A percentile compares a stretch with the other conserved stretches of the same genome.
These are phyloP conservation scores for Agrochola circellaris DNA, from an alignment of 2,888 invertebrate genomes.

Conservation along the genomic window DNA sequence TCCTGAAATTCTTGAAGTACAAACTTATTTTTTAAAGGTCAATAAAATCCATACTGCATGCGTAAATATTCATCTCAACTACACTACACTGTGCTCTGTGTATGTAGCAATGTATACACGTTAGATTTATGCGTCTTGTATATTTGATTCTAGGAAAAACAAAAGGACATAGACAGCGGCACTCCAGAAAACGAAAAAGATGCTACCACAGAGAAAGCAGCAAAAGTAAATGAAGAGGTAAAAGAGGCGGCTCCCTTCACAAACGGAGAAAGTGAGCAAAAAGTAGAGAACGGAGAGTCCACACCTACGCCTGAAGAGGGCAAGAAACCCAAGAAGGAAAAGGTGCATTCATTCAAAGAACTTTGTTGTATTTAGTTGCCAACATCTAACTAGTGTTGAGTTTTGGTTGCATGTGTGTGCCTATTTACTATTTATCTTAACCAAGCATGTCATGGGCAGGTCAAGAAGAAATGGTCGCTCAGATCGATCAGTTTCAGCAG, in stretches of 20 bases:
- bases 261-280: conserved; percentile 86
- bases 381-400: conserved; percentile 54
- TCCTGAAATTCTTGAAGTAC: not conserved
- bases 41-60: not conserved
- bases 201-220: conserved; percentile 92
- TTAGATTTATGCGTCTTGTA: conserved; percentile 8
- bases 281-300: conserved; percentile 83
- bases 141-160: conserved; percentile 89
- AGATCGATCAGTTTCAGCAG: conserved; percentile 96
- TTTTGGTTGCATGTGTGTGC: conserved; percentile 70
- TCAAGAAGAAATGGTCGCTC: conserved; percentile 97
- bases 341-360: conserved; percentile 76
- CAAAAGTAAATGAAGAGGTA: conserved; percentile 78
- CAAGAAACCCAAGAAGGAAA: conserved; percentile 93
- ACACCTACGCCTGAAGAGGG: conserved; percentile 84
- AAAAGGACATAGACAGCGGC: conserved; percentile 89
- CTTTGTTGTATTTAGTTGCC: conserved; percentile 31
- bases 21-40: not conserved
- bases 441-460: conserved; percentile 84
- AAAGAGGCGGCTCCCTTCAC: conserved; percentile 79
- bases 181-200: conserved; percentile 93
- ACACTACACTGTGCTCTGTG: not conserved
- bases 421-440: conserved; percentile 71
- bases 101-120: not conserved
- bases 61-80: not conserved